Percentiles rank a stretch among this genome's conserved stretches.
Evolutionary conservation across 2,113 vertebrate genomes (phyloP).

Genomic region (Struthio camelus): DNA sequence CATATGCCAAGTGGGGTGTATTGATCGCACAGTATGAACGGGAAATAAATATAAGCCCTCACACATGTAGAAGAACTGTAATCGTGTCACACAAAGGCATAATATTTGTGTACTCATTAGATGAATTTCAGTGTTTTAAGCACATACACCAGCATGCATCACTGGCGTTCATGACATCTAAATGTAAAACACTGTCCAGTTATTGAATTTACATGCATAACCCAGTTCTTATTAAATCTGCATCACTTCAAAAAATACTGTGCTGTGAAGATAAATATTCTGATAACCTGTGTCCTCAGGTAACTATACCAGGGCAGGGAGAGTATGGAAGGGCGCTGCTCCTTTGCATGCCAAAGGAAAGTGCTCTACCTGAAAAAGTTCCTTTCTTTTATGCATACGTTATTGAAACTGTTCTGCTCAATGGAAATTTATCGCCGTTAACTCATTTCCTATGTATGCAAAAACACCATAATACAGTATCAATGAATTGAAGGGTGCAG

Average conservation of each 20-base stretch:
- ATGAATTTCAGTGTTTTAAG: background rate
- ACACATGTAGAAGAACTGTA: background rate
- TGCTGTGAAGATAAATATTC: background rate
- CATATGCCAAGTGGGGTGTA: background rate
- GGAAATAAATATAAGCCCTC: conserved; percentile 14
- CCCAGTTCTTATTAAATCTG: background rate
- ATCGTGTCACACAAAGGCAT: conserved; percentile 10
- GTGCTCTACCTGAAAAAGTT: background rate
- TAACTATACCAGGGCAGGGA: background rate
- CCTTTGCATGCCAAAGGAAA: background rate
- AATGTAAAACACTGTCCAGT: background rate
- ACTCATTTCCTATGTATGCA: background rate
- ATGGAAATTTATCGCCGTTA: background rate
- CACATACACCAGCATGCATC: background rate
- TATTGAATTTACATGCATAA: background rate
- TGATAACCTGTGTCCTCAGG: background rate
- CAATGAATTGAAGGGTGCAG: background rate
- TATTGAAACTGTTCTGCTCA: background rate
- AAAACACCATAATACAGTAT: rapidly evolving
- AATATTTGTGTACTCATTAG: conserved; percentile 32
- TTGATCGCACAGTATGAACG: background rate
- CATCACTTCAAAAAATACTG: background rate
- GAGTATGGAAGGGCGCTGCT: rapidly evolving
- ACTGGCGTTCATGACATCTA: background rate
- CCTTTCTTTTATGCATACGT: rapidly evolving